Evolutionary conservation across 2,797 vertebrate genomes (phyloP).

Genomic region (Phataginus tricuspis): DNA sequence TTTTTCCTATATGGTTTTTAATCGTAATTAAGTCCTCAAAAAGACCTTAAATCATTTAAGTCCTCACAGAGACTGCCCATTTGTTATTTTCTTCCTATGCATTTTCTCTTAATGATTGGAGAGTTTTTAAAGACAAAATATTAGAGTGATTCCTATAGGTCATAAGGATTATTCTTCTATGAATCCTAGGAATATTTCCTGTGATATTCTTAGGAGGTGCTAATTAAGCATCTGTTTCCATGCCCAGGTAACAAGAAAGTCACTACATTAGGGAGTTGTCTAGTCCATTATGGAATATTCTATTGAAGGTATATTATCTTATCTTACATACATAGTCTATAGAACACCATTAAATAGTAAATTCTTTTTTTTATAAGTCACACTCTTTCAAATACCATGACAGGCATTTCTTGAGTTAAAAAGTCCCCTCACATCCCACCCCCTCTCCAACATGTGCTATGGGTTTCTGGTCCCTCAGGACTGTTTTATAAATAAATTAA

Average conservation of each 20-base stretch:
- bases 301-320: not conserved
- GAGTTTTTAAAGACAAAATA: not conserved
- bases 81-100: not conserved
- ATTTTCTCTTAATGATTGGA: not conserved
- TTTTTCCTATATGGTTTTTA: not conserved
- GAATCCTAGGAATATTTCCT: not conserved
- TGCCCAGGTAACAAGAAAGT: not conserved
- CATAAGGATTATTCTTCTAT: not conserved
- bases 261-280: not conserved
- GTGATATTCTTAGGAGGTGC: not conserved
- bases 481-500: not conserved
- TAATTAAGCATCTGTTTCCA: not conserved
- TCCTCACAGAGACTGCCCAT: not conserved
- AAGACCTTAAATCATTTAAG: not conserved
- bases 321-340: not conserved
- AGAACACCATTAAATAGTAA: not conserved
- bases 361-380: not conserved
- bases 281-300: not conserved
- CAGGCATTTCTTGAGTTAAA: not conserved
- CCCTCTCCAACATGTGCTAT: not conserved
- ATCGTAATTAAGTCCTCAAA: not conserved
- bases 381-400: not conserved
- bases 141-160: not conserved
- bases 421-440: rapidly evolving
- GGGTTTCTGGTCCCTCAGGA: not conserved